phyloP scores from a whole-genome alignment of 2,888 invertebrate genomes.

The Ennomos fuscantarius region DNA sequence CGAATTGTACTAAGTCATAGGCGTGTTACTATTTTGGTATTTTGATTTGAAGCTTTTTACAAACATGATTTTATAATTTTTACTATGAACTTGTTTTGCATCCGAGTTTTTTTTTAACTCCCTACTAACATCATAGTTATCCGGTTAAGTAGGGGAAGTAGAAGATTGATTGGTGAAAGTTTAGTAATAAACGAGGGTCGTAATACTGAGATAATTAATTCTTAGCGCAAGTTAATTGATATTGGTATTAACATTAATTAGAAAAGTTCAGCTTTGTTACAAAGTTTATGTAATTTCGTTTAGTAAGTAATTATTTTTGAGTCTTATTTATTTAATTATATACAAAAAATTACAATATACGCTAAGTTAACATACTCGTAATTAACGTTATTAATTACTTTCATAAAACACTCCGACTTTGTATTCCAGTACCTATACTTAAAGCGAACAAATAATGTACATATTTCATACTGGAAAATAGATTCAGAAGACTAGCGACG shows the following conservation, averaged over 20 bases:
- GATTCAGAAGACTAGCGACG: conserved; percentile 1
- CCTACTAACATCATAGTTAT: conserved; percentile 33
- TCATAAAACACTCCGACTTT: too few relatives aligned
- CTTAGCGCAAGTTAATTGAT: conserved; percentile 82
- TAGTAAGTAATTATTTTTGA: conserved; percentile 32
- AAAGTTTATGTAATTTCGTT: conserved; percentile 57
- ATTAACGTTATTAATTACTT: conserved; percentile 8
- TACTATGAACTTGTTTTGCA: conserved; percentile 6
- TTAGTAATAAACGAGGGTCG: conserved; percentile 80
- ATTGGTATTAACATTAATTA: conserved; percentile 82
- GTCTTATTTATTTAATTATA: conserved; percentile 29
- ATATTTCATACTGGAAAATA: conserved; percentile 1
- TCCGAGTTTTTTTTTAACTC: conserved; percentile 10
- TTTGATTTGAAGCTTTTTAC: too few relatives aligned
- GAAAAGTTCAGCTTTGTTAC: conserved; percentile 71
- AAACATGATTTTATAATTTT: too few relatives aligned
- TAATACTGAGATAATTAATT: conserved; percentile 82
- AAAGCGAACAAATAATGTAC: neutral
- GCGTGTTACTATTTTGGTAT: too few relatives aligned
- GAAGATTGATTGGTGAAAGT: conserved; percentile 82
- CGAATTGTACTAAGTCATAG: too few relatives aligned
- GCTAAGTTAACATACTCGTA: neutral
- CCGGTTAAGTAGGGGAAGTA: conserved; percentile 52
- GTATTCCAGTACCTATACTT: neutral
- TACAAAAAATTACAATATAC: conserved; percentile 6